Percentiles rank a stretch among this genome's conserved stretches.
Evolutionary conservation across 1,140 invertebrate genomes (phyloP).

Genomic region (Aphis craccivora): DNA sequence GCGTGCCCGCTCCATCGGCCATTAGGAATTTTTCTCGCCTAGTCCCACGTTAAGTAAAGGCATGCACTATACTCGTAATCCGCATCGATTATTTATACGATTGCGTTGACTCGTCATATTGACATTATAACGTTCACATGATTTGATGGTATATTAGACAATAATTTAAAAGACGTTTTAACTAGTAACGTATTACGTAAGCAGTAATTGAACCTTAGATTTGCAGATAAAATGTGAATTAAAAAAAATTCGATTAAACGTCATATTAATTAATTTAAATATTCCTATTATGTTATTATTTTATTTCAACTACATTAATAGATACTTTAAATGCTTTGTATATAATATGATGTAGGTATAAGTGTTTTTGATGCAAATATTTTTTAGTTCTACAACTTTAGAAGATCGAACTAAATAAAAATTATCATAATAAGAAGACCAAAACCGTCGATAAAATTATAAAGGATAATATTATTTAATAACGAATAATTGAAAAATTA

Average conservation of each 20-base stretch:
- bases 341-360: no score
- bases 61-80: background rate
- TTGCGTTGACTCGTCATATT: background rate
- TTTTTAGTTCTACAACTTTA: background rate
- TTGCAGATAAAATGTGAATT: background rate
- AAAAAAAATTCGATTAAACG: background rate
- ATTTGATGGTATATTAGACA: background rate
- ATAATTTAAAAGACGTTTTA: background rate
- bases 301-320: no score
- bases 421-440: background rate
- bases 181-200: background rate
- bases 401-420: background rate
- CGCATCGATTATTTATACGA: background rate
- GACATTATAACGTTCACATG: background rate
- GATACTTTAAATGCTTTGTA: background rate
- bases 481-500: background rate
- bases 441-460: background rate
- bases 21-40: slow-evolving; percentile 55
- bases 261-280: background rate
- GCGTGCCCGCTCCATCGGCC: slow-evolving; percentile 44
- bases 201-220: background rate
- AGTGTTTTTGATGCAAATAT: background rate
- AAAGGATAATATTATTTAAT: background rate
- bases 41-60: background rate
- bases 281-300: background rate